phyloP scores from a whole-genome alignment of 2,113 vertebrate species.

The Grus americana region DNA sequence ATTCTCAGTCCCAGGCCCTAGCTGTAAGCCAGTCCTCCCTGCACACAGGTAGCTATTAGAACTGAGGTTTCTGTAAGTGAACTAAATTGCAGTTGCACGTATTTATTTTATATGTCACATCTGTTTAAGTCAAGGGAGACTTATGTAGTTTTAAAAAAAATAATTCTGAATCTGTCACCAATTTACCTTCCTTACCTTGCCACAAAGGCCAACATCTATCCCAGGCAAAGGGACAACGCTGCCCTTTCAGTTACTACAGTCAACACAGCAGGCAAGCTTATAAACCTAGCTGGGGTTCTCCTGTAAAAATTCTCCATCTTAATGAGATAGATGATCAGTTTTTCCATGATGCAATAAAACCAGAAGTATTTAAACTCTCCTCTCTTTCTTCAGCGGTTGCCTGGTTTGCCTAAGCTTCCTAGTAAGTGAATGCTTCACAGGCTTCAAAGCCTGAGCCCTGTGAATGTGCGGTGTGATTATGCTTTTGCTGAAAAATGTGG shows the following conservation, averaged over 20 bases:
- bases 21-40: not conserved
- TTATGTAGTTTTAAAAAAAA: not conserved
- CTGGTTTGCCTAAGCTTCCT: conserved; percentile 25
- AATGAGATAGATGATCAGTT: conserved; percentile 51
- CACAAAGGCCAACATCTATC: not conserved
- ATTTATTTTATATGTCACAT: not conserved
- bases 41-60: not conserved
- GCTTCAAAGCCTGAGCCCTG: conserved; percentile 22
- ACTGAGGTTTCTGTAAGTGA: not conserved
- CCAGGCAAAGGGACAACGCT: not conserved
- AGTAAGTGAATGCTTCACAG: not conserved
- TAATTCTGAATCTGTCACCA: not conserved
- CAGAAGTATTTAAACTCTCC: conserved; percentile 26
- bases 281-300: not conserved
- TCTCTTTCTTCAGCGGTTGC: not conserved
- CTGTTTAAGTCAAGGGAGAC: conserved; percentile 5
- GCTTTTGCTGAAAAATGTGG: conserved; percentile 41
- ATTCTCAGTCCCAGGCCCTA: not conserved
- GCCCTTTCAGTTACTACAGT: not conserved
- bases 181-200: conserved; percentile 37
- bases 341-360: conserved; percentile 42
- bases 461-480: not conserved
- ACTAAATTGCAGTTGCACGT: not conserved
- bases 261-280: not conserved
- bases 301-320: conserved; percentile 42